These are phyloP conservation scores for Poecilia latipinna DNA, from an alignment of 2,113 vertebrate genomes.

Conservation along the genomic window DNA sequence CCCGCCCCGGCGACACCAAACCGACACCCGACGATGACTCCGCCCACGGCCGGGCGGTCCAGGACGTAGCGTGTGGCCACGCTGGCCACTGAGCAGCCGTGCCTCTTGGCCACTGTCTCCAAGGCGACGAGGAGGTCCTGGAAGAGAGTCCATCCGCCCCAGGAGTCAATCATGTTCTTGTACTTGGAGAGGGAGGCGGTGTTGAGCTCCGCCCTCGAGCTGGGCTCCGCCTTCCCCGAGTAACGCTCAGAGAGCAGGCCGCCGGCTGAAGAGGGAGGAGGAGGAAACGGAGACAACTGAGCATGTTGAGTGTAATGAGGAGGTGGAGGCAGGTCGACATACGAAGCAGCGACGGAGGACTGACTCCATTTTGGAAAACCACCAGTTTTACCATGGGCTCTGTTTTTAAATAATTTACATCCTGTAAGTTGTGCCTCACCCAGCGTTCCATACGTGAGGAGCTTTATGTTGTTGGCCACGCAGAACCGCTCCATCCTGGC, in stretches of 20 bases:
- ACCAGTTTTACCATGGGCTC: slow-evolving; percentile 28
- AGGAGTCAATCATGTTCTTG: slow-evolving; percentile 63
- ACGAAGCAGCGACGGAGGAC: neutral
- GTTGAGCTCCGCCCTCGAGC: slow-evolving; percentile 43
- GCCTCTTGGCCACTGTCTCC: slow-evolving; percentile 36
- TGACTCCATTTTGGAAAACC: slow-evolving; percentile 62
- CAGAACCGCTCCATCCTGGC: slow-evolving; percentile 66
- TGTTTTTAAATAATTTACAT: neutral
- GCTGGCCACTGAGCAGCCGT: slow-evolving; percentile 58
- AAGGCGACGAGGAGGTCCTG: slow-evolving; percentile 62
- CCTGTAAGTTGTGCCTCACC: slow-evolving; percentile 46
- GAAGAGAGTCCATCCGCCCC: slow-evolving; percentile 64
- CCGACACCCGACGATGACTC: slow-evolving; percentile 64
- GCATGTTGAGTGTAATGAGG: neutral
- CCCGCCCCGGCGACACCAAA: slow-evolving; percentile 59
- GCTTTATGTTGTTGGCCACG: slow-evolving; percentile 55
- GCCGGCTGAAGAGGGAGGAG: slow-evolving; percentile 33
- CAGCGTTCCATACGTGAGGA: slow-evolving; percentile 67
- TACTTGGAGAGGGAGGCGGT: slow-evolving; percentile 68
- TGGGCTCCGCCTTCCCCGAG: slow-evolving; percentile 48
- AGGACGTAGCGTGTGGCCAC: slow-evolving; percentile 59
- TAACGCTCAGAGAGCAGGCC: slow-evolving; percentile 57
- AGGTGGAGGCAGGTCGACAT: neutral
- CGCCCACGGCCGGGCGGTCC: slow-evolving; percentile 61
- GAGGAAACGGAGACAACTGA: neutral